Evolutionary conservation across 2,113 vertebrate species (phyloP).

Genomic region (Chamaetylas fuelleborni): DNA sequence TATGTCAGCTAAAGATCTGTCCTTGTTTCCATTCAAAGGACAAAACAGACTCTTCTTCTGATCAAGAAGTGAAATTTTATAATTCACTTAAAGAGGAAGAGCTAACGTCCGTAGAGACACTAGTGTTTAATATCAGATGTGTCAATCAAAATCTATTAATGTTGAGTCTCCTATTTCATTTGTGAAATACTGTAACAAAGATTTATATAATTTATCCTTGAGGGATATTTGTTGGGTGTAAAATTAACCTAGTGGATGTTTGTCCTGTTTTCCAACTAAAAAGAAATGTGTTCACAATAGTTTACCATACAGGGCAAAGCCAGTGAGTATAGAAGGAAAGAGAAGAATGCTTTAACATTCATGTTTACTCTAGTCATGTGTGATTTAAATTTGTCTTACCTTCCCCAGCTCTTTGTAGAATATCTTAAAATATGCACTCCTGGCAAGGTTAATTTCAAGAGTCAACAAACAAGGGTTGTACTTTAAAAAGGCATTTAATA

Average conservation of each 20-base stretch:
- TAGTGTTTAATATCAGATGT: slow-evolving; percentile 35
- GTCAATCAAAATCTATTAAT: slow-evolving; percentile 65
- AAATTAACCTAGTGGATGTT: slow-evolving; percentile 52
- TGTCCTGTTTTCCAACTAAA: background rate
- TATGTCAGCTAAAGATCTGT: background rate
- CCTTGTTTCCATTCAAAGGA: background rate
- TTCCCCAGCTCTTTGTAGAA: background rate
- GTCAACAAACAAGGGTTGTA: background rate
- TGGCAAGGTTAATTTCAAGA: background rate
- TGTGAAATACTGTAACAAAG: slow-evolving; percentile 54
- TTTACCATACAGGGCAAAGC: background rate
- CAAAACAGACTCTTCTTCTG: background rate
- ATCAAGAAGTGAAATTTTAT: slow-evolving; percentile 12
- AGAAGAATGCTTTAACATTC: background rate
- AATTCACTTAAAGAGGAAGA: slow-evolving; percentile 25
- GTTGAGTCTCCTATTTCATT: slow-evolving; percentile 53
- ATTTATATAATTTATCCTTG: slow-evolving; percentile 56
- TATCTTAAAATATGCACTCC: background rate
- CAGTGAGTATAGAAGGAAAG: background rate
- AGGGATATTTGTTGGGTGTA: slow-evolving; percentile 22
- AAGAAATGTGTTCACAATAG: background rate
- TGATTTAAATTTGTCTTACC: background rate
- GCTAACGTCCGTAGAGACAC: slow-evolving; percentile 11
- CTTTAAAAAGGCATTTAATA: background rate
- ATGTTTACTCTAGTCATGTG: background rate